Evolutionary conservation across 2,797 vertebrate species (phyloP).

Genomic region (Sebastes cheni): DNA sequence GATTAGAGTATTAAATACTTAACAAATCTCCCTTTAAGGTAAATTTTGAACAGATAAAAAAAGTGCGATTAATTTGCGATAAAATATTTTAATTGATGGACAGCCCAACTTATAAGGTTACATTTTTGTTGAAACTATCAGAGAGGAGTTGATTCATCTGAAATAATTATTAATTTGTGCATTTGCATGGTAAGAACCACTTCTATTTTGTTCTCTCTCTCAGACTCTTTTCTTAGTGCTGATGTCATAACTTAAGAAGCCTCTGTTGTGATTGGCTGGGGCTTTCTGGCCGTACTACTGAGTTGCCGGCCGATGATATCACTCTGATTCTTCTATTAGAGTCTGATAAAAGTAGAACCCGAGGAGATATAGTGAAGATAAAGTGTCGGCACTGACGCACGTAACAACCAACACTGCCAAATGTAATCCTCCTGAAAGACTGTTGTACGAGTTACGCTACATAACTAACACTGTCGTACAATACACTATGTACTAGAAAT

Average conservation of each 20-base stretch:
- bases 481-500: not conserved
- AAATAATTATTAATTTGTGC: not conserved
- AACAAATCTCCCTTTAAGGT: too few species aligned
- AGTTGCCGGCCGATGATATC: constrained; percentile 61
- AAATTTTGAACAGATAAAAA: too few species aligned
- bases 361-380: constrained; percentile 57
- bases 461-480: constrained; percentile 1
- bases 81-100: too few species aligned
- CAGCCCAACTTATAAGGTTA: not conserved
- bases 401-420: constrained; percentile 21
- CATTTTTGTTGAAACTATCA: not conserved
- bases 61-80: too few species aligned
- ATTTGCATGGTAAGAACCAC: not conserved
- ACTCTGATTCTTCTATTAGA: constrained; percentile 39
- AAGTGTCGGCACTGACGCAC: constrained; percentile 44
- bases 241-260: constrained; percentile 71
- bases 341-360: constrained; percentile 50
- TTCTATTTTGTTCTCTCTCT: constrained; percentile 28
- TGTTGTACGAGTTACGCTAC: not conserved
- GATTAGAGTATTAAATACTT: too few species aligned
- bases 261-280: constrained; percentile 61
- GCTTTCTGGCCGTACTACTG: constrained; percentile 27
- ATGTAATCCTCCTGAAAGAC: constrained; percentile 18
- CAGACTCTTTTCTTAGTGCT: constrained; percentile 50
- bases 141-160: not conserved